Evolutionary conservation across 2,888 invertebrate genomes (phyloP).

Genomic region (Sepiola atlantica): DNA sequence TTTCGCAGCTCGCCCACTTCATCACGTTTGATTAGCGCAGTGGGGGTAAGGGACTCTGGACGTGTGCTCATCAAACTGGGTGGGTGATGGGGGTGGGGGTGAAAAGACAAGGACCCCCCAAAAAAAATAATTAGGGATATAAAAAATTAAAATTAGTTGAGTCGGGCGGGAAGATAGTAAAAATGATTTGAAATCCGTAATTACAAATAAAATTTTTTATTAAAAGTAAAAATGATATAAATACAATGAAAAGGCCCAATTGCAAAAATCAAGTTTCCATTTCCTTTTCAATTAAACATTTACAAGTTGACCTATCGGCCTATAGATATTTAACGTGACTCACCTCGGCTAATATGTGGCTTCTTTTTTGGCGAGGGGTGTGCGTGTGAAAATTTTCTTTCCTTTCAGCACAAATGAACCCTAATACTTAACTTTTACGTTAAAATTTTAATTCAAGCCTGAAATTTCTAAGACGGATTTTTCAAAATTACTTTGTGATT

Average conservation of each 20-base stretch:
- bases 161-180: background rate
- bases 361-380: no score
- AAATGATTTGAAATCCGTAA: background rate
- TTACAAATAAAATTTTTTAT: no score
- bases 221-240: background rate
- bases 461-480: no score
- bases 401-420: no score
- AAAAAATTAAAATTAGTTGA: background rate
- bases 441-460: no score
- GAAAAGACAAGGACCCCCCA: background rate
- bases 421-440: no score
- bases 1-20: conserved; percentile 9
- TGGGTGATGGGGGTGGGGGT: background rate
- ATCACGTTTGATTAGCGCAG: background rate
- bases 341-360: no score
- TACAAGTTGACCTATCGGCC: no score
- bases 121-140: background rate
- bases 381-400: no score
- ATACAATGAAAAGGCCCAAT: background rate
- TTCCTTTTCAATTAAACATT: background rate
- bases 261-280: background rate
- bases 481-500: no score
- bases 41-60: background rate
- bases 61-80: background rate
- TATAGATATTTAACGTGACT: no score